phyloP scores from a whole-genome alignment of 2,888 invertebrate genomes.

The Tetranychus piercei region DNA sequence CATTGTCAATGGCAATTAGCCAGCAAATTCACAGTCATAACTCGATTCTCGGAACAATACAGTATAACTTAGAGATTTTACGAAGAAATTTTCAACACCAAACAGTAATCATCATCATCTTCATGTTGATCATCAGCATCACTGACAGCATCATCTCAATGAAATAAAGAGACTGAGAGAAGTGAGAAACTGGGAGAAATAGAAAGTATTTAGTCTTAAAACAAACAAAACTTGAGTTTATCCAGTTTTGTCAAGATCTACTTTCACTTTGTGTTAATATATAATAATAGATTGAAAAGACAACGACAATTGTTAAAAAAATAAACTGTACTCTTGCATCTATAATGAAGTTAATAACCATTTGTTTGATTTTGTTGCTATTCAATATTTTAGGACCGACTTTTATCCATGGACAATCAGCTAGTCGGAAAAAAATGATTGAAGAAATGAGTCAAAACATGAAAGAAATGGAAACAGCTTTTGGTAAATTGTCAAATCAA shows the following conservation, averaged over 20 bases:
- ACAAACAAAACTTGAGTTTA: too few relatives aligned
- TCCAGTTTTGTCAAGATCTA: too few relatives aligned
- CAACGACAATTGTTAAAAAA: neutral
- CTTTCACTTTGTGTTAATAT: too few relatives aligned
- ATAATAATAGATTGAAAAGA: too few relatives aligned
- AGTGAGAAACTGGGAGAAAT: too few relatives aligned
- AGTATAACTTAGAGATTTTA: neutral
- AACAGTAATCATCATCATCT: neutral
- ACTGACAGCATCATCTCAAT: too few relatives aligned
- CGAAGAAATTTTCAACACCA: neutral
- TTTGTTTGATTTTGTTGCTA: neutral
- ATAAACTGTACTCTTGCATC: neutral
- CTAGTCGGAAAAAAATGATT: neutral
- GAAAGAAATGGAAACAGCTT: neutral
- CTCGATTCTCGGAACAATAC: neutral
- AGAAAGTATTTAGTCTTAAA: too few relatives aligned
- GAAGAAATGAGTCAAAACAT: neutral
- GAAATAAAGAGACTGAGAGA: too few relatives aligned
- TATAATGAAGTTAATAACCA: neutral
- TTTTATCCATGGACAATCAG: neutral
- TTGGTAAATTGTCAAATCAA: neutral
- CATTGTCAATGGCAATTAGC: conserved; percentile 1
- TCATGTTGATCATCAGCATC: neutral
- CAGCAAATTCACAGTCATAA: neutral
- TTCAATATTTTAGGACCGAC: neutral